Base-by-base conservation (phyloP, 2,888 invertebrate species). In the Patella ulyssiponensis region DNA sequence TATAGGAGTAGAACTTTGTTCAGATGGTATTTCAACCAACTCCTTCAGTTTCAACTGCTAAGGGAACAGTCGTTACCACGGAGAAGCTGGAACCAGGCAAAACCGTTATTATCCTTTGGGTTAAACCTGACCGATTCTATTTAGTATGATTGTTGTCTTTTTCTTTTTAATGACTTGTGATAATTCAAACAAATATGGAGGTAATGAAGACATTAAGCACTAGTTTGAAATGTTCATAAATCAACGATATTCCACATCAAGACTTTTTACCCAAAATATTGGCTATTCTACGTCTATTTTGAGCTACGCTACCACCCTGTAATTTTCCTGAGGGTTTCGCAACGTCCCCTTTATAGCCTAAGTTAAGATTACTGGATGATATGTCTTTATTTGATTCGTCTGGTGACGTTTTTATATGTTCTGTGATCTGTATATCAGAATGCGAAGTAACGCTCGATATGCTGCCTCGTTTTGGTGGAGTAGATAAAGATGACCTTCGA, bases 241-340 rank as follows among this genome's bases (percentile, higher is more conserved):
- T 44, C 44, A 44, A 44, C 44, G 9, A 44, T 44, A 7, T 44
- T 44, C 44, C 44, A 44, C n/a, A 69, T 73, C 76, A 77, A n/a
- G 77, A 83, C 71, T 85, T 86, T 56, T 85, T 81, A 11, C 88
- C 88, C 33, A 88, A 79, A 53, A 88, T 85, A 12, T 84, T 83
- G 17, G 87, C 86, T 33, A 88, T 88, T 73, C 88, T 81, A 69
- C 82, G 82, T 56, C 88, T 80, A 75, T 84, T 88, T 54, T 86
- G 86, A 14, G 85, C 82, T 15, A 86, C 64, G 14, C 80, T 79
- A 15, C 58, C 53, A 11, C 74, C 58, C 51, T 74, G 70, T n/a
- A 53, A 33, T 58, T 54, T 70, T 44, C 73, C 73, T 14, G 74
- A 54, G 15, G 77, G 71, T 20, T 77, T 78, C 14, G 70, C 58